A percentile compares a stretch with the other conserved stretches of the same genome.
These are phyloP conservation scores for Carposina sasakii DNA, from an alignment of 1,140 invertebrate genomes.

Conservation along the genomic window DNA sequence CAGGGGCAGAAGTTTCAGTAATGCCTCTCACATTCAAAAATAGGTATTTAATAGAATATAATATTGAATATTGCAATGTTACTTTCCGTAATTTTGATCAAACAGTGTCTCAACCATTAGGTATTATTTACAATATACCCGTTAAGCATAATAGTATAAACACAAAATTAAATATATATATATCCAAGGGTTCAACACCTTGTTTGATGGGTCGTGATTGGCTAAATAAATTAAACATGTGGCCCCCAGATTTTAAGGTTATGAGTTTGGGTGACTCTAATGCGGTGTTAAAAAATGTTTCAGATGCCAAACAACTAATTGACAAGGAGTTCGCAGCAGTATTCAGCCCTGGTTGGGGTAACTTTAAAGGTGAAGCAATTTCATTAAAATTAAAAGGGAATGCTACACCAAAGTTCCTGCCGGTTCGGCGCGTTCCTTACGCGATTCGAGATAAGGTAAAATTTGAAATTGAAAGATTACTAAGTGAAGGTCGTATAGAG, in stretches of 20 bases:
- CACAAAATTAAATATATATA: not conserved
- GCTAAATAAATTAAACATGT: not conserved
- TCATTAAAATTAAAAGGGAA: slow-evolving; percentile 2
- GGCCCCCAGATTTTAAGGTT: not conserved
- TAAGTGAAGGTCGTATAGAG: slow-evolving; percentile 6
- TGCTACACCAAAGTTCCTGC: not conserved
- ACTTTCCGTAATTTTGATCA: not conserved
- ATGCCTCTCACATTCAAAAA: not conserved
- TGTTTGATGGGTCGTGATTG: not conserved
- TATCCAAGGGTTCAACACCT: not conserved
- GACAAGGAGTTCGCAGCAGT: slow-evolving; percentile 13
- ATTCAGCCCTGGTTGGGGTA: slow-evolving; percentile 14
- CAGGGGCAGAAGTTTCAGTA: not conserved
- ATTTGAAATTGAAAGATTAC: slow-evolving; percentile 12
- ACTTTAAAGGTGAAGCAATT: slow-evolving; percentile 12
- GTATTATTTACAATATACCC: not conserved
- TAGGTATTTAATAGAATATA: not conserved
- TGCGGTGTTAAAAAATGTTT: not conserved
- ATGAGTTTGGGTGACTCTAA: not conserved
- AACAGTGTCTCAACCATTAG: not conserved
- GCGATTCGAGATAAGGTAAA: slow-evolving; percentile 16
- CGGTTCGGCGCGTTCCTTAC: not conserved
- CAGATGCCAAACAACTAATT: not conserved
- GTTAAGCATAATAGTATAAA: not conserved
- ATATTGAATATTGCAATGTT: not conserved